A percentile compares a stretch with the other conserved stretches of the same genome.
Evolutionary conservation across 2,113 vertebrate species (phyloP).

Genomic region (human): DNA sequence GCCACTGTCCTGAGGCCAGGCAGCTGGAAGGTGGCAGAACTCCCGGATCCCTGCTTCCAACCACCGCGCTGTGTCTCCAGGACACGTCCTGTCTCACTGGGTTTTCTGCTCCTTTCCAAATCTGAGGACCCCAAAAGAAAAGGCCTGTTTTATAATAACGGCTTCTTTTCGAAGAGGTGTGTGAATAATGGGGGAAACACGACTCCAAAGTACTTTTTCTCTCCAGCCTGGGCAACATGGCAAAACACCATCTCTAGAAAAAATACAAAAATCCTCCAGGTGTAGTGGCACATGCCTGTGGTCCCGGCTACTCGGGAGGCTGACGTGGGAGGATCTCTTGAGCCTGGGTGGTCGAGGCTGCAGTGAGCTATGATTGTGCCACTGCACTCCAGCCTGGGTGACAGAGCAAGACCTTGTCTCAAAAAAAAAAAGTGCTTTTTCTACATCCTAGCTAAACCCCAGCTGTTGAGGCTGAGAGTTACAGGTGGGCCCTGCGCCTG

Average conservation of each 20-base stretch:
- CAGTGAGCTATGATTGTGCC: too few relatives aligned
- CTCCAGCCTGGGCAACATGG: too few relatives aligned
- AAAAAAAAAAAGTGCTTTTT: neutral
- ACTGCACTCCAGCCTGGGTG: too few relatives aligned
- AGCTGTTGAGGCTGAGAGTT: neutral
- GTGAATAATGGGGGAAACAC: accelerated
- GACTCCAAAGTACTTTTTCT: neutral
- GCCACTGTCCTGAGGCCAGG: neutral
- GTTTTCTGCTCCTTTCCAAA: accelerated
- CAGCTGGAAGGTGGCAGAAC: neutral
- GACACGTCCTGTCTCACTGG: accelerated
- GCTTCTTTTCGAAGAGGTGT: neutral
- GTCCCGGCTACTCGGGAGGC: too few relatives aligned
- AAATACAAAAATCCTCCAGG: too few relatives aligned
- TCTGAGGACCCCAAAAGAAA: neutral
- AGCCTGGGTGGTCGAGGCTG: too few relatives aligned
- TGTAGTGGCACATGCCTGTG: too few relatives aligned
- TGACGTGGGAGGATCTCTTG: too few relatives aligned
- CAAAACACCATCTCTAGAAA: too few relatives aligned
- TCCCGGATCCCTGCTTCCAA: neutral
- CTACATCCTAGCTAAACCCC: neutral
- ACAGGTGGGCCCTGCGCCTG: accelerated
- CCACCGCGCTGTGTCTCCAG: neutral
- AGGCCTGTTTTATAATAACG: neutral
- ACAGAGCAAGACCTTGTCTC: too few relatives aligned